A percentile compares a stretch with the other conserved stretches of the same genome.
Conservation (phyloP, 2,888 invertebrate species). For the Apotomis turbidana region DNA sequence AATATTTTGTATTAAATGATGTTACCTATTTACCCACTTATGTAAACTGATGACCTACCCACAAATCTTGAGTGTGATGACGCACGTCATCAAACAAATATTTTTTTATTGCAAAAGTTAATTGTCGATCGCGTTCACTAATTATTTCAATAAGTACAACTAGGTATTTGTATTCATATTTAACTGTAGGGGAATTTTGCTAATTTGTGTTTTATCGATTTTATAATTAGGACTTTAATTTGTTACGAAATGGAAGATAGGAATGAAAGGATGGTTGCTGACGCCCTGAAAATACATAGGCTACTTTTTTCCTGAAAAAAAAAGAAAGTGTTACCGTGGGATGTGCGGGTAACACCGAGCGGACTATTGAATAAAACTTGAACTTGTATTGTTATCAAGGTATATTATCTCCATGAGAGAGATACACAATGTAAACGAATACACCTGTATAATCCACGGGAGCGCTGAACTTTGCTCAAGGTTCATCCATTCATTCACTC, state of each 20-base stretch:
- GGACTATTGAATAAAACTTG: neutral
- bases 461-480: conserved; percentile 65
- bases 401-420: neutral
- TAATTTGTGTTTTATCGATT: too few relatives aligned
- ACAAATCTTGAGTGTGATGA: conserved; percentile 17
- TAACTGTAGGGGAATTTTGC: too few relatives aligned
- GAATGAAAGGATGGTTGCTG: too few relatives aligned
- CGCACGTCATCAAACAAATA: conserved; percentile 11
- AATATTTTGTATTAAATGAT: conserved; percentile 12
- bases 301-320: too few relatives aligned
- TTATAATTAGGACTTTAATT: too few relatives aligned
- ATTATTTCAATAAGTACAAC: neutral
- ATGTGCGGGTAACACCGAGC: too few relatives aligned
- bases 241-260: too few relatives aligned
- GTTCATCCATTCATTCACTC: conserved; percentile 57
- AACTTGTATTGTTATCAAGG: neutral
- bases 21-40: conserved; percentile 29
- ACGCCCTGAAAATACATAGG: too few relatives aligned
- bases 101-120: neutral
- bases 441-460: conserved; percentile 44
- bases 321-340: too few relatives aligned
- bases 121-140: neutral
- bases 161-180: too few relatives aligned
- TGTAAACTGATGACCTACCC: conserved; percentile 11
- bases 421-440: conserved; percentile 11